Evolutionary conservation across 1,140 invertebrate genomes (phyloP).

Genomic region (Drosophila baimaii): DNA sequence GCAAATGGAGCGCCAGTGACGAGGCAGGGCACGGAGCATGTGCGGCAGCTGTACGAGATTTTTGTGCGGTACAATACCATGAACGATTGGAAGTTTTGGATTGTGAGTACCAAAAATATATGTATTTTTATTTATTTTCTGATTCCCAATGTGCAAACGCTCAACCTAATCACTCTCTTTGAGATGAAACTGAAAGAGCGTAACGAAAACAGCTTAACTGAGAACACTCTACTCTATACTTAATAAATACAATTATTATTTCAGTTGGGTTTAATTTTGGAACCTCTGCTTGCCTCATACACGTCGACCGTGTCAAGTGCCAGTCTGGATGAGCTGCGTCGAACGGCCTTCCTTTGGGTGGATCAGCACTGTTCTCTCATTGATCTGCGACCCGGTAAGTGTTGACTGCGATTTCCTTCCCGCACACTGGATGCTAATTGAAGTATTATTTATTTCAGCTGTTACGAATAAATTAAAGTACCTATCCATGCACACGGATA

Average conservation of each 20-base stretch:
- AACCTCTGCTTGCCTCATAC: constrained; percentile 94
- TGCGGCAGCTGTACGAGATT: constrained; percentile 97
- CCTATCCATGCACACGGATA: constrained; percentile 96
- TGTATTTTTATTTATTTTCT: not conserved
- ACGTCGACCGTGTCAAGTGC: constrained; percentile 95
- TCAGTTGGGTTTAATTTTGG: constrained; percentile 96
- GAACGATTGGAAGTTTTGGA: constrained; percentile 99
- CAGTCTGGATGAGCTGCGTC: constrained; percentile 95
- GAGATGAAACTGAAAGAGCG: too few species aligned
- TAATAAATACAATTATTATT: too few species aligned
- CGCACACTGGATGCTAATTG: not conserved
- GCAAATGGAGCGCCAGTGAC: constrained; percentile 97
- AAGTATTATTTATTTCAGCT: constrained; percentile 86
- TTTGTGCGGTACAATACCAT: constrained; percentile 94
- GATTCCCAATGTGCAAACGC: too few species aligned
- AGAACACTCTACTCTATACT: too few species aligned
- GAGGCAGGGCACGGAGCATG: constrained; percentile 93
- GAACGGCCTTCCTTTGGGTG: constrained; percentile 96
- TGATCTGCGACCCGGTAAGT: constrained; percentile 94
- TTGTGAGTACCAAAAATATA: constrained; percentile 86
- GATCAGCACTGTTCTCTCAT: constrained; percentile 98
- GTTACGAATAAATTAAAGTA: constrained; percentile 95
- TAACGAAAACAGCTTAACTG: too few species aligned
- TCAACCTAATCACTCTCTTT: too few species aligned
- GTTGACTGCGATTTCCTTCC: too few species aligned